These are phyloP conservation scores for Ailurus styani DNA, from an alignment of 2,113 vertebrate genomes.

Conservation along the genomic window DNA sequence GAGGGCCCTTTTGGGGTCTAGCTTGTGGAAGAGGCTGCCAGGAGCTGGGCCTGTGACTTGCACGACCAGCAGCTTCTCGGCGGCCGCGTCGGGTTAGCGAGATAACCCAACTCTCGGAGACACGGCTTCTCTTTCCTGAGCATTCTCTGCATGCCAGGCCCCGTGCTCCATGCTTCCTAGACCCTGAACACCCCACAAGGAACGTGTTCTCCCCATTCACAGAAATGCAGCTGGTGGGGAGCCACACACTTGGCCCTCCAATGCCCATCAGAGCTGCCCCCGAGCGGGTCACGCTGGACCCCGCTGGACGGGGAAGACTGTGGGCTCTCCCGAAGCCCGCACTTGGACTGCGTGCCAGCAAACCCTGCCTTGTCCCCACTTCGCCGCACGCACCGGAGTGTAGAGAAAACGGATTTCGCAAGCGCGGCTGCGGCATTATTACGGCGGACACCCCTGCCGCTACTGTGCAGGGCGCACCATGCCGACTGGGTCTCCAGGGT, in stretches of 20 bases:
- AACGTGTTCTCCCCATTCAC: not conserved
- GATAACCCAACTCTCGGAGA: not conserved
- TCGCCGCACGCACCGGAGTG: not conserved
- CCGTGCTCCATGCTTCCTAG: not conserved
- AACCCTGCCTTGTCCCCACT: not conserved
- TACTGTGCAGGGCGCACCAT: not conserved
- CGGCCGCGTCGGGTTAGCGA: not conserved
- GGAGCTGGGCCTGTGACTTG: not conserved
- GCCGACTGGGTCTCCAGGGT: not conserved
- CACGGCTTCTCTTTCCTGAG: not conserved
- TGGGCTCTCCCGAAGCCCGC: not conserved
- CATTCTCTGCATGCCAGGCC: not conserved
- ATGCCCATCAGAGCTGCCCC: not conserved
- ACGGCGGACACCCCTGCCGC: not conserved
- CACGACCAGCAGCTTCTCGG: rapidly evolving
- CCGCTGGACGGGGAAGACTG: not conserved
- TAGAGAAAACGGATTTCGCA: not conserved
- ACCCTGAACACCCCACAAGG: not conserved
- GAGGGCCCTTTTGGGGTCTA: not conserved
- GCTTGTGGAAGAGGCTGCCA: not conserved
- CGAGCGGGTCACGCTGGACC: not conserved
- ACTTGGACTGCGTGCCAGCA: not conserved
- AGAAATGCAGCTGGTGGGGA: not conserved
- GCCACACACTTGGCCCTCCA: not conserved
- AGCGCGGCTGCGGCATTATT: too few species aligned